Evolutionary conservation across 2,888 invertebrate species (phyloP).

Genomic region (Beris chalybata): DNA sequence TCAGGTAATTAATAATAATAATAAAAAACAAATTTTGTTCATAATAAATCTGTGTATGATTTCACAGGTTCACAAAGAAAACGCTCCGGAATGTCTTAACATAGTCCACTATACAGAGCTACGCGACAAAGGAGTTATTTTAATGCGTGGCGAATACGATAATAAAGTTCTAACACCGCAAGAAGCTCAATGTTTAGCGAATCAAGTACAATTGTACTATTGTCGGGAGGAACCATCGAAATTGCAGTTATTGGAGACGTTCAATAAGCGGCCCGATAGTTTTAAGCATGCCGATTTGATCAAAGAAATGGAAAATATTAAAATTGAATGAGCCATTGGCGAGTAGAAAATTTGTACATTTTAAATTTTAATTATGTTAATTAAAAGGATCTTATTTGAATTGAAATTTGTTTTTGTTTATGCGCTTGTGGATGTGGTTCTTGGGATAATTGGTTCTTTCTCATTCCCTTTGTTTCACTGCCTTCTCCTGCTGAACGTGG

Average conservation of each 20-base stretch:
- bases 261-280: slow-evolving; percentile 69
- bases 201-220: slow-evolving; percentile 85
- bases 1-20: slow-evolving; percentile 62
- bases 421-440: too few species aligned
- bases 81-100: slow-evolving; percentile 84
- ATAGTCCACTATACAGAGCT: slow-evolving; percentile 79
- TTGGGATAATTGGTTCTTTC: too few species aligned
- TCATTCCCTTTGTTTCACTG: too few species aligned
- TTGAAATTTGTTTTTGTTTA: too few species aligned
- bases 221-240: slow-evolving; percentile 66
- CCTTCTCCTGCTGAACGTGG: too few species aligned
- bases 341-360: neutral
- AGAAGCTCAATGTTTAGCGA: slow-evolving; percentile 84
- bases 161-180: slow-evolving; percentile 71
- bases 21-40: neutral
- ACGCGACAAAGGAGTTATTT: slow-evolving; percentile 69
- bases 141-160: slow-evolving; percentile 87
- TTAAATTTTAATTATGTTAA: neutral
- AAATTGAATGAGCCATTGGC: slow-evolving; percentile 45
- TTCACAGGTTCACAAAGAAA: slow-evolving; percentile 75
- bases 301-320: slow-evolving; percentile 70
- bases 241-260: slow-evolving; percentile 65
- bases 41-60: neutral
- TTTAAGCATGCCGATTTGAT: slow-evolving; percentile 85
- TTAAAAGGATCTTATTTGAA: neutral